Percentiles rank a stretch among this genome's conserved stretches.
phyloP scores from a whole-genome alignment of 1,140 invertebrate genomes.

The Ruditapes philippinarum region DNA sequence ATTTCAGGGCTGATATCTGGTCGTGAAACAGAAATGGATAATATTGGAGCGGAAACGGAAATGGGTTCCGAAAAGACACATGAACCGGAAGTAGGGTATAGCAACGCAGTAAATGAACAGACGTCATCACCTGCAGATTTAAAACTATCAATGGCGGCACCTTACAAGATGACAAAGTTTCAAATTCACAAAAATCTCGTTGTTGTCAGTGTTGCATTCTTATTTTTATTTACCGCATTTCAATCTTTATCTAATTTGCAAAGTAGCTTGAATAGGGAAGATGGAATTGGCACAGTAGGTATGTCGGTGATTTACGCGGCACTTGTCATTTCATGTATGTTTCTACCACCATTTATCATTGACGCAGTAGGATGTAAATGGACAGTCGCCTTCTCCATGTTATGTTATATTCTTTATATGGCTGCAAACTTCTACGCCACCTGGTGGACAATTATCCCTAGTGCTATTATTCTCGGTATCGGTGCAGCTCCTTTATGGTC shows the following conservation, averaged over 20 bases:
- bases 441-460: constrained; percentile 95
- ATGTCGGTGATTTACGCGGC: constrained; percentile 95
- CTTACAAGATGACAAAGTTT: constrained; percentile 68
- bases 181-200: constrained; percentile 82
- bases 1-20: too few relatives aligned
- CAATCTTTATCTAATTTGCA: constrained; percentile 83
- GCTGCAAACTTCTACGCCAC: constrained; percentile 94
- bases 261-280: constrained; percentile 83
- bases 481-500: constrained; percentile 99
- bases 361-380: constrained; percentile 96
- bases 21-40: background rate
- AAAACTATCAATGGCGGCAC: background rate
- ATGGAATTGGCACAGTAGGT: constrained; percentile 78
- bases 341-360: constrained; percentile 92
- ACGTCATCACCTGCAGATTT: background rate
- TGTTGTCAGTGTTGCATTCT: constrained; percentile 81
- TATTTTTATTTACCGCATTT: constrained; percentile 84
- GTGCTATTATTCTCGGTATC: constrained; percentile 94
- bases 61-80: background rate
- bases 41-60: background rate
- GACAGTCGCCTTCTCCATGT: constrained; percentile 96
- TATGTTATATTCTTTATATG: constrained; percentile 97
- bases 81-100: background rate
- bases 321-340: constrained; percentile 96
- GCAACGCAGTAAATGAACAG: background rate